Evolutionary conservation across 2,113 vertebrate species (phyloP).

Genomic region (Heloderma charlesbogerti): DNA sequence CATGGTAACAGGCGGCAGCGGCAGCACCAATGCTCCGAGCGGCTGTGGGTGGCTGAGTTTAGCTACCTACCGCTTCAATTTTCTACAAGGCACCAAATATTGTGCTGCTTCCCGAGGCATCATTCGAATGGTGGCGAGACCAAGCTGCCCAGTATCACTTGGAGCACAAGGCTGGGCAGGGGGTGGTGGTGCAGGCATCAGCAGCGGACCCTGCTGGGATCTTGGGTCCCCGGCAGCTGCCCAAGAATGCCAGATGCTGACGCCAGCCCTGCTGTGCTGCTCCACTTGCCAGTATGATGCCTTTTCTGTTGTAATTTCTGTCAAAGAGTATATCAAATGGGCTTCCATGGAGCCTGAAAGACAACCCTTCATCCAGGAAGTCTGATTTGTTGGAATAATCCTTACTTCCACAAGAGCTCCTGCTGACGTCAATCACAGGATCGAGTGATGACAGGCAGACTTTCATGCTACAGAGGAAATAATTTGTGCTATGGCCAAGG

Average conservation of each 20-base stretch:
- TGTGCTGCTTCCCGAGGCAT: too few relatives aligned
- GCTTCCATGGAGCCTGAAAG: background rate
- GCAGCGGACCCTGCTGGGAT: background rate
- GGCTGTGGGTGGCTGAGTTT: too few relatives aligned
- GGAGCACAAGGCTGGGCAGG: background rate
- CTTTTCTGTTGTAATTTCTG: background rate
- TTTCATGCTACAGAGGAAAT: slow-evolving; percentile 11
- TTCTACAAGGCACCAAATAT: background rate
- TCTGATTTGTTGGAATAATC: slow-evolving; percentile 22
- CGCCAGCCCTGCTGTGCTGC: background rate
- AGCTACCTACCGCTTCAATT: background rate
- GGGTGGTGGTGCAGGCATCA: background rate
- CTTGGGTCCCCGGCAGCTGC: background rate
- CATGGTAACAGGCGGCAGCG: too few relatives aligned
- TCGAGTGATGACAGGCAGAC: background rate
- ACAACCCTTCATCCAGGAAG: slow-evolving; percentile 12
- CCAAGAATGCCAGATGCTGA: background rate
- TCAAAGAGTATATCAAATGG: background rate
- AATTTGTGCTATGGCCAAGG: background rate
- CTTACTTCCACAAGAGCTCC: background rate
- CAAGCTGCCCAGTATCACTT: background rate
- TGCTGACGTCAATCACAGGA: slow-evolving; percentile 28
- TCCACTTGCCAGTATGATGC: background rate
- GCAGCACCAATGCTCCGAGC: background rate
- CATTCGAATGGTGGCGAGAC: background rate